Evolutionary conservation across 2,113 vertebrate genomes (phyloP), one percentile per base, ranked within the genome.

Genomic region (Catagonus wagneri): DNA sequence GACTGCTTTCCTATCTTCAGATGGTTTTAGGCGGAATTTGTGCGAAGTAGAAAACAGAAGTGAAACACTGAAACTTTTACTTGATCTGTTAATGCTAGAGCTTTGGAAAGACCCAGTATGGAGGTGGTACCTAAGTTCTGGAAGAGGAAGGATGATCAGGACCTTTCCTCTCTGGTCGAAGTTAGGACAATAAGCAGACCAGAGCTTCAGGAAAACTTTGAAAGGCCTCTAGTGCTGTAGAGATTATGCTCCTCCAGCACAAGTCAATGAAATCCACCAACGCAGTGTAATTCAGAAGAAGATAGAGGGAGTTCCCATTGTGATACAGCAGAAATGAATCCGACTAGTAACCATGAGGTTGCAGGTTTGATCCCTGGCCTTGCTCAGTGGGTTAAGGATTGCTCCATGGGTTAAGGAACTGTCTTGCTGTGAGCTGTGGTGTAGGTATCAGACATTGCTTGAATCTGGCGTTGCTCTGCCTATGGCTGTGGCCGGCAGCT

Each of bases 1-100:
- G 6, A 27, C 0, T 66, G 56, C 39, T 94, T 98, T 96, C 63
- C 69, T 97, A 50, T 97, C 93, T 97, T 97, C 74, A 71, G 52
- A n/a, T 56, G 36, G 58, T 36, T 75, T 97, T 85, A 39, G 83
- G 58, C 54, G 89, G 81, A 83, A 69, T 81, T 78, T 95, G 52
- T 88, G 22, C 74, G 83, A 94, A 95, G 91, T 39, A 80, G 58
- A 72, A 86, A 89, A 76, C 7, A 74, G 22, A 50, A 92, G 32
- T 27, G 32, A 91, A 69, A 88, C 25, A 34, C 4, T n/a, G 29
- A 69, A 56, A 75, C n/a, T 14, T 88, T 89, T 39, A 50, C 22
- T 58, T 74, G 14, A 13, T 95, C 71, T 44, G 2, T 72, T 61
- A n/a, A 44, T 9, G 10, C 8, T 76, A 44, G 32, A 78, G 63